Conservation (phyloP, 1,140 invertebrate species). For the Bombus ignitus region DNA sequence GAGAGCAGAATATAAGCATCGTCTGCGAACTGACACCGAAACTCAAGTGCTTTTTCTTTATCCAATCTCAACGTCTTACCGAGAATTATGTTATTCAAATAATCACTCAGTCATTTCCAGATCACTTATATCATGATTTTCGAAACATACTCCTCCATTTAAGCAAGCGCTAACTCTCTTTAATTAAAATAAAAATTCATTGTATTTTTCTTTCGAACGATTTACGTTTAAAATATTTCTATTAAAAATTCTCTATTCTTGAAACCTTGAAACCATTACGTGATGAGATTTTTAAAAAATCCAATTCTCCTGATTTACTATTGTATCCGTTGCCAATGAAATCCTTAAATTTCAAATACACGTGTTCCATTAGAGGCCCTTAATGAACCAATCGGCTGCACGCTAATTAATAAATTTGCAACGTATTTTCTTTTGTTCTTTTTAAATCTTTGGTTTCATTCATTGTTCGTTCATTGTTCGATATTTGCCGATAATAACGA, state of each 20-base stretch:
- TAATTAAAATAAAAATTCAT: not conserved
- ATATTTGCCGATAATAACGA: not conserved
- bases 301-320: not conserved
- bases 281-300: not conserved
- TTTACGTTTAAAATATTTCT: no score
- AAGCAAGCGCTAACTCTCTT: not conserved
- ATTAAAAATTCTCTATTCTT: no score
- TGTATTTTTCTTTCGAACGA: not conserved
- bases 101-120: not conserved
- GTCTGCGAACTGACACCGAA: not conserved
- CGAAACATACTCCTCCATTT: not conserved
- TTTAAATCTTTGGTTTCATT: not conserved
- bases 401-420: not conserved
- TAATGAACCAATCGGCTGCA: not conserved
- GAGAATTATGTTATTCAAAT: not conserved
- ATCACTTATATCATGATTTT: not conserved
- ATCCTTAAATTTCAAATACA: not conserved
- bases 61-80: conserved; percentile 11
- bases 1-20: conserved; percentile 1
- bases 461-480: not conserved
- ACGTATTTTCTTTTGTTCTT: not conserved
- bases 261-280: no score
- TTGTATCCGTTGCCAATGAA: not conserved
- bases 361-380: not conserved
- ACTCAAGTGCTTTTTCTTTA: conserved; percentile 16